Conservation (phyloP, 2,797 vertebrate species). For the Hoplostethus mediterraneus region DNA sequence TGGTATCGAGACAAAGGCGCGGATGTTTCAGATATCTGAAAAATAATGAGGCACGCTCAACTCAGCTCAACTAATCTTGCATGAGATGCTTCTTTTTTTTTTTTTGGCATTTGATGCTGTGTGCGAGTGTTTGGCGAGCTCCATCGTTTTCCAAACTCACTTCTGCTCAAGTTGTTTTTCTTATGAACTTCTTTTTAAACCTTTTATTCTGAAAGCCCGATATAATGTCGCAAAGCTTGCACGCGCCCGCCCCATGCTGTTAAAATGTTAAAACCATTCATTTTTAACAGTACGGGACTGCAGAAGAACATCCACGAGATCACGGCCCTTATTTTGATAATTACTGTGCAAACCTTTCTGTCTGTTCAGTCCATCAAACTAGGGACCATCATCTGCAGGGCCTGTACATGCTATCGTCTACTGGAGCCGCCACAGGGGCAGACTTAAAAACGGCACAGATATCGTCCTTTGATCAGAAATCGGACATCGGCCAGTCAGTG, state of each 20-base stretch:
- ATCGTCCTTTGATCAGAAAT: constrained; percentile 58
- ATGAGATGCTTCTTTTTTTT: constrained; percentile 31
- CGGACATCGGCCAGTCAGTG: constrained; percentile 43
- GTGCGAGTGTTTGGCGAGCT: constrained; percentile 45
- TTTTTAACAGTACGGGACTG: too few species aligned
- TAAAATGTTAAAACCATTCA: too few species aligned
- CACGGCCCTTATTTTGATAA: too few species aligned
- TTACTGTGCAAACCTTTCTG: too few species aligned
- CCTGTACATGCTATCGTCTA: too few species aligned
- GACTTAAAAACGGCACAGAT: too few species aligned
- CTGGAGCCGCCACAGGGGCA: too few species aligned
- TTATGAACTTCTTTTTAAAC: constrained; percentile 30
- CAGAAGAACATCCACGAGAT: too few species aligned
- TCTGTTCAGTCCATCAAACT: neutral
- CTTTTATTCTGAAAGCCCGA: constrained; percentile 15
- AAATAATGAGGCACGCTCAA: neutral
- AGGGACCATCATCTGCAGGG: too few species aligned
- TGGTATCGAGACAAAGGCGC: constrained; percentile 20
- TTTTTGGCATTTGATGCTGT: constrained; percentile 17
- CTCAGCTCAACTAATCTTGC: constrained; percentile 51
- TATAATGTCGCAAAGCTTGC: neutral
- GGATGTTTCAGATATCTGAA: constrained; percentile 38
- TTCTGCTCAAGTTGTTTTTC: constrained; percentile 23
- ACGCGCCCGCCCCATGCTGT: too few species aligned
- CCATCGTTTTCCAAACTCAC: constrained; percentile 26